Base-by-base conservation (phyloP, 1,140 invertebrate species). In the Drosophila orena region DNA sequence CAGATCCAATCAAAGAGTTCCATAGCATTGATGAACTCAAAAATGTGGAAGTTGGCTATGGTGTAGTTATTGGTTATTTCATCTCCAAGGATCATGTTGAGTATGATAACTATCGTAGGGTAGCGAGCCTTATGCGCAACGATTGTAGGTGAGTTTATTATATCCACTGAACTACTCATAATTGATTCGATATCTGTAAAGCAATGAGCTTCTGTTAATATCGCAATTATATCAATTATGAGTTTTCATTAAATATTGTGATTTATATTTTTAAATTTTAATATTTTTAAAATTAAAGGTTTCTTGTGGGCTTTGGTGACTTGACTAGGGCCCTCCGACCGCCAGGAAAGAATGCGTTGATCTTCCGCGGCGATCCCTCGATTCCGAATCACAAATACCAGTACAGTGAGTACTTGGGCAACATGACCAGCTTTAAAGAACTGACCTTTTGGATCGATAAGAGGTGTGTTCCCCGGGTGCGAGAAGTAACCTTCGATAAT, bases 51-150 rank as follows among this genome's bases (percentile, higher is more conserved):
- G 95, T 96, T 10, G 96, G 97, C 35, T 98, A 98, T 89, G 94
- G 97, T 72, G 95, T 97, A 79, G 95, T 99, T 14, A 96, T 99
- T 84, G 98, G 97, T 4, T 99, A 98, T 91, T 99, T 99, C 93
- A 95, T 96, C 53, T 93, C 94, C 46, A 95, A 96, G 81, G 95
- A 97, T 77, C 94, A 95, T 55, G 94, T 95, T 1, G 96, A 97
- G 77, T 98, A 97, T 92, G 93, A 95, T 50, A 94, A 94, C 17
- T 96, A 97, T 84, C 94, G 96, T 61, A 95, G 95, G 86, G 96
- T 97, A 2, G 97, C 97, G 0, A 95, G 94, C 1, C 96, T 95
- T 92, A 93, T 99, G 1, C 97, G 98, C 85, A 98, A 99, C 81
- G 97, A 99, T 78, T 99, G 99, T 88, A 52, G 15, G 64, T 68